A percentile compares a stretch with the other conserved stretches of the same genome.
Evolutionary conservation across 2,888 invertebrate species (phyloP).

Genomic region (Amblyteles armatorius): DNA sequence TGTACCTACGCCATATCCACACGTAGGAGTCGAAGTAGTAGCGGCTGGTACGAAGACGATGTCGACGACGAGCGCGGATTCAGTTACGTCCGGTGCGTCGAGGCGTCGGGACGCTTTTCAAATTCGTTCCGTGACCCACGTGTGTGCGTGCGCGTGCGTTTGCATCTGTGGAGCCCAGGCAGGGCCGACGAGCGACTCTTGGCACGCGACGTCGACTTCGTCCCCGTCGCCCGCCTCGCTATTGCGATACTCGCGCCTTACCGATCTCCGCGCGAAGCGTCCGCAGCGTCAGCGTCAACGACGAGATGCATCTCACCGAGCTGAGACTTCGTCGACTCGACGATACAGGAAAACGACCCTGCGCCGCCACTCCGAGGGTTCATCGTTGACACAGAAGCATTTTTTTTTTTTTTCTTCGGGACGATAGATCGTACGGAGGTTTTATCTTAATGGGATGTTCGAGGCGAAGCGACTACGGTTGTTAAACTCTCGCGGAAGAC

Average conservation of each 20-base stretch:
- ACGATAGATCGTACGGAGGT: not conserved
- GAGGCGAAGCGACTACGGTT: too few relatives aligned
- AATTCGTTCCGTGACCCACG: slow-evolving; percentile 62
- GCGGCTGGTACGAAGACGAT: slow-evolving; percentile 60
- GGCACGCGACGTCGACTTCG: slow-evolving; percentile 52
- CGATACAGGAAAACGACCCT: slow-evolving; percentile 33
- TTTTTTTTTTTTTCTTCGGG: not conserved
- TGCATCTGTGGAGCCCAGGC: slow-evolving; percentile 35
- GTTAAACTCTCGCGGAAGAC: too few relatives aligned
- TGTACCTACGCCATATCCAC: slow-evolving; percentile 24
- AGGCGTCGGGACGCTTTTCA: slow-evolving; percentile 78
- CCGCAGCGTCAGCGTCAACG: slow-evolving; percentile 10
- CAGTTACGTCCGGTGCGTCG: slow-evolving; percentile 83
- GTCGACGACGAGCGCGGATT: slow-evolving; percentile 73
- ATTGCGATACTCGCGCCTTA: slow-evolving; percentile 38
- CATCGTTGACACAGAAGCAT: slow-evolving; percentile 26
- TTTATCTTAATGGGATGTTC: not conserved
- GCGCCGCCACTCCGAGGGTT: slow-evolving; percentile 43
- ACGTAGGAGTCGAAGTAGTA: slow-evolving; percentile 61
- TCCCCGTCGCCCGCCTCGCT: slow-evolving; percentile 39
- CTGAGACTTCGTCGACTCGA: slow-evolving; percentile 20
- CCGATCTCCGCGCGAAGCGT: slow-evolving; percentile 17
- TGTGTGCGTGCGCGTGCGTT: slow-evolving; percentile 41
- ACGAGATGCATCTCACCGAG: slow-evolving; percentile 55
- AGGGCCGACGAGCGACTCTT: slow-evolving; percentile 50